phyloP scores from a whole-genome alignment of 2,888 invertebrate species.

The Bibio marci region DNA sequence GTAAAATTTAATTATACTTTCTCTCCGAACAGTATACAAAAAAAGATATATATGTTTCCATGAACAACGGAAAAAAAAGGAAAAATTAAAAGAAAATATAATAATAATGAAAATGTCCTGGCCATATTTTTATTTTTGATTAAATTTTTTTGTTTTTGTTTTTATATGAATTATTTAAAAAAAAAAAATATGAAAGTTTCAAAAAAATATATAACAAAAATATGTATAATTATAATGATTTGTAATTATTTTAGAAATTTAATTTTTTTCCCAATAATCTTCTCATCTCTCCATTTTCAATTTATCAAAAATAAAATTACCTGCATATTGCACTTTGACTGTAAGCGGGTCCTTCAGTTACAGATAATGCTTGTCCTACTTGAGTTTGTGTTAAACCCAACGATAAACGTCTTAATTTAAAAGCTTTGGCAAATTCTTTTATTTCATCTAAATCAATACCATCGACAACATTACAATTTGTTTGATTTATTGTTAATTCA shows the following conservation, averaged over 20 bases:
- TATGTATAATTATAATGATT: no score
- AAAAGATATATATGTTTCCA: no score
- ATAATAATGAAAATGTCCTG: conserved; percentile 3
- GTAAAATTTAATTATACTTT: no score
- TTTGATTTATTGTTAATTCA: conserved; percentile 85
- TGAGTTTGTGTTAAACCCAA: conserved; percentile 92
- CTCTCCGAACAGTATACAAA: no score
- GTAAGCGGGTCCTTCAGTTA: conserved; percentile 94
- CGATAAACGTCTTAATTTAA: conserved; percentile 83
- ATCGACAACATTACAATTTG: conserved; percentile 85
- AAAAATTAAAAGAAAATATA: not conserved
- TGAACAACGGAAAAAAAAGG: not conserved
- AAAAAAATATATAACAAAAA: no score
- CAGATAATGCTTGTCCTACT: conserved; percentile 90
- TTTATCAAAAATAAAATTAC: no score
- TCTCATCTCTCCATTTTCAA: no score
- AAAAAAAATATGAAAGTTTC: no score
- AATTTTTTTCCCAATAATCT: no score
- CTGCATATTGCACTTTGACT: conserved; percentile 99
- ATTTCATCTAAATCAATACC: conserved; percentile 96
- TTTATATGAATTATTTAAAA: no score
- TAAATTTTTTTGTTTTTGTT: no score
- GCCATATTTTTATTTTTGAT: not conserved
- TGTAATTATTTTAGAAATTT: no score
- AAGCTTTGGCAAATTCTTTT: conserved; percentile 95